Evolutionary conservation across 2,797 vertebrate genomes (phyloP), one percentile per base, ranked within the genome.

Genomic region (Acrocephalus scirpaceus): DNA sequence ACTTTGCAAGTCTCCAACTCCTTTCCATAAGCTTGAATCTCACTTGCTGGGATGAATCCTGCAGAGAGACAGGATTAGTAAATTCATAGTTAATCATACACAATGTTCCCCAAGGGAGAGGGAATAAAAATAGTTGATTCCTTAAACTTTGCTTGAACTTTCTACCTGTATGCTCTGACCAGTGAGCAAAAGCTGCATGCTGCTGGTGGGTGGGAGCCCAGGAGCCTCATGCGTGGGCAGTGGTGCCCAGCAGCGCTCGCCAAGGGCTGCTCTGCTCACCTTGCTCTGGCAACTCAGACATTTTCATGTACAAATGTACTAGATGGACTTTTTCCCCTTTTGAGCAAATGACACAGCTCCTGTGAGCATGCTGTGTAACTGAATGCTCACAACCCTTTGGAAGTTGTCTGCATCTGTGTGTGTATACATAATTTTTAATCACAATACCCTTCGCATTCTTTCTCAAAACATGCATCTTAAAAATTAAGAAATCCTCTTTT

Each of bases 221-320:
- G 14, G 18, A 85, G 77, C 53, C 40, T 14, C 0, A 0, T 14
- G 56, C 0, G 0, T 10, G 26, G 58, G 67, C 81, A 50, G 40
- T 1, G 16, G 27, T 23, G 66, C 42, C 50, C 47, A 1, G 53
- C 58, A 29, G 50, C 0, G 0, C 71, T 64, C 1, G 0, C 65
- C 62, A n/a, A 4, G 7, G n/a, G 65, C 86, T 30, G 78, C 78
- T 62, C 51, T 45, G 56, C 17, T 3, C 51, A 30, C 50, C 76
- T 6, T 36, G 6, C 62, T 25, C 54, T 27, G 30, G n/a, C 76
- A 47, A 30, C 13, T 17, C 17, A 19, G 42, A 64, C 44, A 13
- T 11, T 9, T 30, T 42, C 62, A 16, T 13, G 6, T 7, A 53
- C 66, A 57, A 54, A 17, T 5, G 5, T 17, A 27, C 19, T 16